Evolutionary conservation across 1,140 invertebrate species (phyloP).

Genomic region (Bombus pyrosoma): DNA sequence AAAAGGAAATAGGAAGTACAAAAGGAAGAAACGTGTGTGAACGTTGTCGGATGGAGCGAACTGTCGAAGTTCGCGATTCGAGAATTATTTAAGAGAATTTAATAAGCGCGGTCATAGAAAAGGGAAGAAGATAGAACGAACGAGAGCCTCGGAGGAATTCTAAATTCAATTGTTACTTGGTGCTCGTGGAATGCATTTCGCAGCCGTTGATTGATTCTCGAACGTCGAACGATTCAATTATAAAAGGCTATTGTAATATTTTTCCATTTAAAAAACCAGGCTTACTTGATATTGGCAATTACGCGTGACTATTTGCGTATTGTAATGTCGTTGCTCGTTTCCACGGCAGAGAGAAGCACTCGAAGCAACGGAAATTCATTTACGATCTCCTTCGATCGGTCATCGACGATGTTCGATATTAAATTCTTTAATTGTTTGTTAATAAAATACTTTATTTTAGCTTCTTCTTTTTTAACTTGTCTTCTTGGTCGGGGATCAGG

Average conservation of each 20-base stretch:
- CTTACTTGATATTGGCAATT: constrained; percentile 20
- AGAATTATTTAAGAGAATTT: constrained; percentile 23
- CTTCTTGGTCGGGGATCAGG: not conserved
- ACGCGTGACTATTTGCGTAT: constrained; percentile 28
- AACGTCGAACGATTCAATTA: constrained; percentile 27
- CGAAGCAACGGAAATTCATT: constrained; percentile 31
- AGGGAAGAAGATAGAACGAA: too few relatives aligned
- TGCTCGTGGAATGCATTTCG: not conserved
- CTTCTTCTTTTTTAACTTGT: constrained; percentile 23
- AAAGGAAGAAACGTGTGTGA: not conserved
- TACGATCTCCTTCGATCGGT: constrained; percentile 26
- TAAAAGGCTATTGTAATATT: constrained; percentile 23
- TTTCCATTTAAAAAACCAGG: constrained; percentile 23
- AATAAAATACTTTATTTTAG: constrained; percentile 63
- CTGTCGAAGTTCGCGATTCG: not conserved
- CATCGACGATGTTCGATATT: constrained; percentile 26
- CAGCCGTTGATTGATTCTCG: not conserved
- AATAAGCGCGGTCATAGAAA: not conserved
- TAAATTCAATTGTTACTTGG: not conserved
- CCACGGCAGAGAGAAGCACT: not conserved
- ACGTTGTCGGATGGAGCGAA: not conserved
- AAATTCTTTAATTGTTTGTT: constrained; percentile 66
- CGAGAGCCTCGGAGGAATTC: not conserved
- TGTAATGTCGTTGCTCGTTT: constrained; percentile 24
- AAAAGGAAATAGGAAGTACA: not conserved